These are phyloP conservation scores for Trichogramma pretiosum DNA, from an alignment of 1,140 invertebrate genomes.

Conservation along the genomic window DNA sequence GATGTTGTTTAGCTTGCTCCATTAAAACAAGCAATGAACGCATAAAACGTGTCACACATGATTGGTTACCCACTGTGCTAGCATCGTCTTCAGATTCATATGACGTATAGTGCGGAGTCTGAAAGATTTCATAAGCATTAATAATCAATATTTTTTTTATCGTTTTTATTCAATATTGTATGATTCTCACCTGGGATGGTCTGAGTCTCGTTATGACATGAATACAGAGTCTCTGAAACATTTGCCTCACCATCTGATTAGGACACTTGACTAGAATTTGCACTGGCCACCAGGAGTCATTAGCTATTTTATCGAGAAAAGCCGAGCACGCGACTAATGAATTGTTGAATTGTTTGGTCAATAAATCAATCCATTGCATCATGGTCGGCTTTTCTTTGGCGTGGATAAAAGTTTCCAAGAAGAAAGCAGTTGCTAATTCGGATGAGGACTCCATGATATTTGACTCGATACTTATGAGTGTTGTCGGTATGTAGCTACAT, in stretches of 20 bases:
- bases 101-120: constrained; percentile 34
- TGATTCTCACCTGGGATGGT: constrained; percentile 33
- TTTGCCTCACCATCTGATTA: constrained; percentile 90
- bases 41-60: constrained; percentile 86
- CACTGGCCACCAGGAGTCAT: constrained; percentile 89
- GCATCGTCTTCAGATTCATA: constrained; percentile 44
- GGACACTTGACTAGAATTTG: constrained; percentile 92
- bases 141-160: too few species aligned
- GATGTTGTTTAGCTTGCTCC: constrained; percentile 78
- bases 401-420: constrained; percentile 93
- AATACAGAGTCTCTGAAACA: constrained; percentile 87
- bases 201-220: constrained; percentile 86
- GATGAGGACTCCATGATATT: constrained; percentile 79
- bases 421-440: constrained; percentile 85
- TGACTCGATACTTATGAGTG: constrained; percentile 64
- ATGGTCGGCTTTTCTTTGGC: constrained; percentile 95
- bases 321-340: constrained; percentile 85
- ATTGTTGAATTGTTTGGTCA: constrained; percentile 89
- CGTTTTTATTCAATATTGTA: too few species aligned
- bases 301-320: constrained; percentile 87
- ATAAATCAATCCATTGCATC: constrained; percentile 90
- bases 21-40: constrained; percentile 81
- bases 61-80: constrained; percentile 65
- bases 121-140: too few species aligned
- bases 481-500: constrained; percentile 85